Percentiles rank a stretch among this genome's conserved stretches.
Conservation (phyloP, 2,113 vertebrate species). For the Heterochromis multidens region DNA sequence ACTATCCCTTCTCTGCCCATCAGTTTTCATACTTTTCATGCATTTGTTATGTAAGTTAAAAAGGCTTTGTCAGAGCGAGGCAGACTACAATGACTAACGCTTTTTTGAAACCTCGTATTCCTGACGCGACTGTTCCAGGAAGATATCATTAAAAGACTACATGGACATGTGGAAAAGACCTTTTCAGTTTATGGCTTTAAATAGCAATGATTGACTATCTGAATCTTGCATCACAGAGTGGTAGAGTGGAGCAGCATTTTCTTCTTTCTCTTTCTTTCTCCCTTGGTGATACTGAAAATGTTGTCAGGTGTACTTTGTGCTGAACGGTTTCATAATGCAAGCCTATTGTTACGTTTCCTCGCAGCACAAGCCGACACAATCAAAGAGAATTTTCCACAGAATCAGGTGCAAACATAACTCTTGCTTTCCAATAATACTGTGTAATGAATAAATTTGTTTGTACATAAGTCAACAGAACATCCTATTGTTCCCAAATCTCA, state of each 20-base stretch:
- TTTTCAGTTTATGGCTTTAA: neutral
- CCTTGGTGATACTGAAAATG: neutral
- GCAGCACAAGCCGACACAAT: neutral
- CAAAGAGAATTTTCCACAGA: neutral
- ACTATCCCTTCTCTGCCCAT: too few species aligned
- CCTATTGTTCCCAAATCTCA: neutral
- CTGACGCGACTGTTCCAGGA: neutral
- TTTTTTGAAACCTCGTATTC: neutral
- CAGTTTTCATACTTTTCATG: too few species aligned
- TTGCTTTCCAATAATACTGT: neutral
- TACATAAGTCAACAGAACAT: neutral
- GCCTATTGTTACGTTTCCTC: neutral
- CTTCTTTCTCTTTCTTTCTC: too few species aligned
- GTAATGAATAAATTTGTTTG: neutral
- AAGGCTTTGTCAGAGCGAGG: neutral
- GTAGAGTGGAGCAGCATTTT: neutral
- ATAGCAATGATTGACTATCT: neutral
- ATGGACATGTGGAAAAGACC: neutral
- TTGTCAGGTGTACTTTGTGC: neutral
- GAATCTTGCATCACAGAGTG: neutral
- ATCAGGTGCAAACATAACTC: neutral
- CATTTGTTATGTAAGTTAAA: too few species aligned
- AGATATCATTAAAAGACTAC: neutral
- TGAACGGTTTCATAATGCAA: neutral
- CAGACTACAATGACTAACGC: neutral